Percentiles rank a stretch among this genome's conserved stretches.
These are phyloP conservation scores for Athripsodes cinereus DNA, from an alignment of 2,888 invertebrate genomes.

Conservation along the genomic window DNA sequence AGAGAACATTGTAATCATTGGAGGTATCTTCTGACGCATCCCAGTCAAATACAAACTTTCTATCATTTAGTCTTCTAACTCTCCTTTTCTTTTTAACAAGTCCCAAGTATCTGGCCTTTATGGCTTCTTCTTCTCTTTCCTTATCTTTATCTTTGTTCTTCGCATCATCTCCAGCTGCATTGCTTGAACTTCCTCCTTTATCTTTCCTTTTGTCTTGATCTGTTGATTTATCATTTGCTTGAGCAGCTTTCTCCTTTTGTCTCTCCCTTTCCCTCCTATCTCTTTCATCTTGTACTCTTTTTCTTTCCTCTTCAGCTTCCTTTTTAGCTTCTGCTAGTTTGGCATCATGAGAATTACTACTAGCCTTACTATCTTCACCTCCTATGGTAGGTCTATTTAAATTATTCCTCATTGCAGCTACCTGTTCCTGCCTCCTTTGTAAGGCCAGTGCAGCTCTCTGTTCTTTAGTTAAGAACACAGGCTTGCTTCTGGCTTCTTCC, in stretches of 20 bases:
- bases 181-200: neutral
- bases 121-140: constrained; percentile 90
- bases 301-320: constrained; percentile 37
- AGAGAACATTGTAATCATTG: constrained; percentile 93
- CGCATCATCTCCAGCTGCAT: constrained; percentile 42
- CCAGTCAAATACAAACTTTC: constrained; percentile 99
- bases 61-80: constrained; percentile 89
- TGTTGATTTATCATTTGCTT: neutral
- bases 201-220: constrained; percentile 13
- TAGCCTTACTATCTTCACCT: constrained; percentile 47
- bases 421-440: constrained; percentile 82
- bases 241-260: neutral
- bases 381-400: constrained; percentile 47
- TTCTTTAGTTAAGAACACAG: constrained; percentile 94
- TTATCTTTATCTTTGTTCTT: constrained; percentile 77
- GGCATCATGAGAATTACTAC: constrained; percentile 31
- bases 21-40: constrained; percentile 99
- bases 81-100: constrained; percentile 88
- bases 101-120: constrained; percentile 92
- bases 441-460: constrained; percentile 88
- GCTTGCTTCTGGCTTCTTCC: constrained; percentile 91
- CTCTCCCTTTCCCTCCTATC: constrained; percentile 42
- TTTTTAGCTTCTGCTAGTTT: constrained; percentile 33
- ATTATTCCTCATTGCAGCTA: constrained; percentile 70
- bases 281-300: constrained; percentile 35